phyloP scores from a whole-genome alignment of 1,140 invertebrate species.

The Akabosia matsudoensis region DNA sequence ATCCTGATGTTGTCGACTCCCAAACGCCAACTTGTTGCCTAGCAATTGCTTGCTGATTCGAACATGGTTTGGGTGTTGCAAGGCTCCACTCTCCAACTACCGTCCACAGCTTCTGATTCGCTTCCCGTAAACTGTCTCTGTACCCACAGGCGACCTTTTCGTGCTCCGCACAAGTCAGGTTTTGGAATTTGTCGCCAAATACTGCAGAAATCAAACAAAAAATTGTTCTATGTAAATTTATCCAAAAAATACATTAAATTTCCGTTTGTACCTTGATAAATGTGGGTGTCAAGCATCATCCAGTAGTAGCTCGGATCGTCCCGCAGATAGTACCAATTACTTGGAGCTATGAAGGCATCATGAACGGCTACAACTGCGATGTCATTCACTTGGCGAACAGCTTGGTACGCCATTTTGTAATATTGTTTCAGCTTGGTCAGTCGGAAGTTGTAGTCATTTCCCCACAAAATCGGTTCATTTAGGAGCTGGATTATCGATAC shows the following conservation, averaged over 20 bases:
- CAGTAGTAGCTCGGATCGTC: conserved; percentile 41
- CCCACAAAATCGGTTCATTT: conserved; percentile 44
- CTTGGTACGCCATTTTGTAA: conserved; percentile 36
- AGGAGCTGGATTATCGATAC: conserved; percentile 41
- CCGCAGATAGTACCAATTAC: conserved; percentile 44
- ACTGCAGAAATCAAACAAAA: background rate
- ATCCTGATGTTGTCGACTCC: conserved; percentile 5
- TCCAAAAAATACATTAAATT: no score
- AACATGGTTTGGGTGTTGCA: conserved; percentile 27
- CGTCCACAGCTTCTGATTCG: conserved; percentile 42
- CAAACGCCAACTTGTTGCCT: conserved; percentile 29
- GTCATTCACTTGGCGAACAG: conserved; percentile 21
- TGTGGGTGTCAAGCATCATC: conserved; percentile 43
- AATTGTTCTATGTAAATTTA: no score
- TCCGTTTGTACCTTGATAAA: conserved; percentile 43
- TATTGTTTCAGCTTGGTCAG: conserved; percentile 30
- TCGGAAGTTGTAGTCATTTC: conserved; percentile 39
- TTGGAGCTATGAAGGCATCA: conserved; percentile 40
- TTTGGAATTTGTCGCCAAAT: conserved; percentile 10
- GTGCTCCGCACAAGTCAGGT: conserved; percentile 37
- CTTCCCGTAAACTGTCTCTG: background rate
- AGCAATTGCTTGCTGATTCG: conserved; percentile 19
- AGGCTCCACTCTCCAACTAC: conserved; percentile 42
- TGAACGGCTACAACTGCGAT: conserved; percentile 41
- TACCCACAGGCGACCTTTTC: conserved; percentile 27